Evolutionary conservation across 2,113 vertebrate genomes (phyloP).

Genomic region (Emberiza fucata): DNA sequence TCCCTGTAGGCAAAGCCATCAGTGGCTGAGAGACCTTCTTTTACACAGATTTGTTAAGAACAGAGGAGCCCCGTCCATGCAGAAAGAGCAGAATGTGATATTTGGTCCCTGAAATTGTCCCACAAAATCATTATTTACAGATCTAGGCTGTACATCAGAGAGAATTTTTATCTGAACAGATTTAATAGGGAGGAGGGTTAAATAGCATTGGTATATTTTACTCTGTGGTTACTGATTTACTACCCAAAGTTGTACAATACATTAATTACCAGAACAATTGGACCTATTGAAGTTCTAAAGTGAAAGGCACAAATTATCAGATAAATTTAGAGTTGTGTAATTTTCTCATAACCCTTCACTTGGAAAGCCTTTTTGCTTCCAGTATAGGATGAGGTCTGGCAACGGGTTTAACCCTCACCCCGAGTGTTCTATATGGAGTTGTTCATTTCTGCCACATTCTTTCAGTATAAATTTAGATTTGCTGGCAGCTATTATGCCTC

Average conservation of each 20-base stretch:
- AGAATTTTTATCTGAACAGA: neutral
- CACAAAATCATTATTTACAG: neutral
- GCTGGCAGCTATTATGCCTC: slow-evolving; percentile 45
- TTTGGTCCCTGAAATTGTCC: neutral
- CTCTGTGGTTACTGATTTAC: neutral
- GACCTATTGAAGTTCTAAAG: slow-evolving; percentile 8
- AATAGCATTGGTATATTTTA: neutral
- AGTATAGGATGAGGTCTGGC: slow-evolving; percentile 39
- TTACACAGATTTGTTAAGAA: neutral
- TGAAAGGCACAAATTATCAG: slow-evolving; percentile 19
- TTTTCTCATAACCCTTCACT: slow-evolving; percentile 62
- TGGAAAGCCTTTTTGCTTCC: slow-evolving; percentile 42
- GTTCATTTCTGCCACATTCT: slow-evolving; percentile 69
- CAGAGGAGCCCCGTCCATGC: neutral
- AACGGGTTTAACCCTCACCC: slow-evolving; percentile 57
- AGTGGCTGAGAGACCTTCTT: neutral
- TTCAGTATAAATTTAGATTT: slow-evolving; percentile 69
- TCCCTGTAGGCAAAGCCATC: neutral
- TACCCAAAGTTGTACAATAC: neutral
- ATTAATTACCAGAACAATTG: slow-evolving; percentile 25
- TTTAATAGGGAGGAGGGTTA: neutral
- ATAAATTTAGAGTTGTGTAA: slow-evolving; percentile 48
- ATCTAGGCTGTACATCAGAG: neutral
- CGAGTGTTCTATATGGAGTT: slow-evolving; percentile 41
- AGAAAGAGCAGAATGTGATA: neutral